Conservation (phyloP, 2,888 invertebrate species). For the Ectobius pallidus region DNA sequence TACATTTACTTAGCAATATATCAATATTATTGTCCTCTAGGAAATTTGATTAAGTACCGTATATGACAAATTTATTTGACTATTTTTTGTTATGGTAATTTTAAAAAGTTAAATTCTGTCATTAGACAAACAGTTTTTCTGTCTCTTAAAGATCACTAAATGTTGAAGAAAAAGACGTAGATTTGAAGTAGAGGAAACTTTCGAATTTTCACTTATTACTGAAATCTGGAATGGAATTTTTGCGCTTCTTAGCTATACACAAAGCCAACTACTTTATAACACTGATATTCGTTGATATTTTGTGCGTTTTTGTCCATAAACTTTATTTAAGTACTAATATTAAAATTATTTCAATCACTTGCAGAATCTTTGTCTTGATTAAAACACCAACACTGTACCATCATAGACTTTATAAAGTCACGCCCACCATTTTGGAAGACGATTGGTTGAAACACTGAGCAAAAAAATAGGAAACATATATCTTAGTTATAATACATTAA, state of each 20-base stretch:
- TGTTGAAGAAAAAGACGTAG: no score
- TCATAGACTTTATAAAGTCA: conserved; percentile 18
- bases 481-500: conserved; percentile 10
- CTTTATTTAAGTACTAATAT: conserved; percentile 1
- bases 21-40: no score
- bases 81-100: no score
- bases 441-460: conserved; percentile 32
- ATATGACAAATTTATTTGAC: no score
- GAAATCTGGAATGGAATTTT: not conserved
- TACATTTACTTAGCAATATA: no score
- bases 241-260: conserved; percentile 7
- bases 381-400: conserved; percentile 21
- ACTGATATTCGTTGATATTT: conserved; percentile 22
- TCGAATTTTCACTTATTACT: no score
- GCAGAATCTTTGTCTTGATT: conserved; percentile 1
- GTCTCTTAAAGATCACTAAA: no score
- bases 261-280: conserved; percentile 12
- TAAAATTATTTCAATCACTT: not conserved
- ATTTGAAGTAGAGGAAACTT: no score
- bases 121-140: no score
- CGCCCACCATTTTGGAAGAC: conserved; percentile 33
- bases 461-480: conserved; percentile 28
- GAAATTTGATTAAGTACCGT: no score
- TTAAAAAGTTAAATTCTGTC: no score
- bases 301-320: conserved; percentile 20